Conservation (phyloP, 2,113 vertebrate genomes). For the Xenus cinereus region DNA sequence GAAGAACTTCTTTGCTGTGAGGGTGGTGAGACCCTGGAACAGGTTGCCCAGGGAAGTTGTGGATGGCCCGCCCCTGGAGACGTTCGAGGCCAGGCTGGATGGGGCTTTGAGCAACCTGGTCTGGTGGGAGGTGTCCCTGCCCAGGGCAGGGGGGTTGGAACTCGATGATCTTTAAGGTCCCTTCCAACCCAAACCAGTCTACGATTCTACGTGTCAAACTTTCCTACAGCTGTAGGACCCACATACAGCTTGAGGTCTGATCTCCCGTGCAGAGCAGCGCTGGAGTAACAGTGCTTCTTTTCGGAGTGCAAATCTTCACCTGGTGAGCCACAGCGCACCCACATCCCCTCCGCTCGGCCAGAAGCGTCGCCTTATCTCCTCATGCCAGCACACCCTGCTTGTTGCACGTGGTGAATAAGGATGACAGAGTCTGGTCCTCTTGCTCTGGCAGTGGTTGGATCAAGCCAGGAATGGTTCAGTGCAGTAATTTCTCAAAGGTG, state of each 20-base stretch:
- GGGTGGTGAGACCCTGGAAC: no score
- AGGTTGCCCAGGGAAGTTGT: neutral
- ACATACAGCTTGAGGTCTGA: neutral
- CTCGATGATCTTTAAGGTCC: no score
- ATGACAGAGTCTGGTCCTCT: neutral
- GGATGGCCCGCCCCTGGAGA: no score
- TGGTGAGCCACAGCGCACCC: neutral
- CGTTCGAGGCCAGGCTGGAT: no score
- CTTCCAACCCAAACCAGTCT: no score
- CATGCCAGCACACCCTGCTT: neutral
- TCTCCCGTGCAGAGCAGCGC: neutral
- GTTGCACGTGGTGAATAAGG: fast-evolving
- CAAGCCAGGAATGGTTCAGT: neutral
- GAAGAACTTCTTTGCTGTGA: no score
- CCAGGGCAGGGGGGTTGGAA: no score
- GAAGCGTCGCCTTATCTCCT: neutral
- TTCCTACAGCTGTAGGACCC: neutral
- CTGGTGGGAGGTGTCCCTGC: no score
- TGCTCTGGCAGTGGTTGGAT: neutral
- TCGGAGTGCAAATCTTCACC: neutral
- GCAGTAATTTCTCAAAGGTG: neutral
- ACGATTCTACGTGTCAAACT: neutral
- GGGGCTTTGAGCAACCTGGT: no score
- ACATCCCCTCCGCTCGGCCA: fast-evolving
- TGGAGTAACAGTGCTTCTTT: neutral